Evolutionary conservation across 2,888 invertebrate genomes (phyloP).

Genomic region (Punctoribates punctum): DNA sequence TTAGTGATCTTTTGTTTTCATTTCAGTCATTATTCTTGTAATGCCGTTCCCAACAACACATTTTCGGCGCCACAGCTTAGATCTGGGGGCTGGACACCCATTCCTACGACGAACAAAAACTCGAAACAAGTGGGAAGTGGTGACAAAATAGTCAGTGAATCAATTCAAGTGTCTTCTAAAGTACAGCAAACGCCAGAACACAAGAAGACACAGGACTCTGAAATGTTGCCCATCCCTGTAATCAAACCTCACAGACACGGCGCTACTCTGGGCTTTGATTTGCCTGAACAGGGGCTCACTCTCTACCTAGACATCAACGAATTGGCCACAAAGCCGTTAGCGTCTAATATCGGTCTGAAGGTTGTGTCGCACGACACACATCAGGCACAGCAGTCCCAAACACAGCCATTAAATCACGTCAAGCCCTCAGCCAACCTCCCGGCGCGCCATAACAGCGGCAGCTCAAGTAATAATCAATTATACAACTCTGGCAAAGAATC

Average conservation of each 20-base stretch:
- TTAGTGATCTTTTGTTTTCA: too few species aligned
- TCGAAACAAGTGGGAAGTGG: neutral
- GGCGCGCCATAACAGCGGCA: neutral
- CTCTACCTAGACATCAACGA: constrained; percentile 44
- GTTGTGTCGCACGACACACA: constrained; percentile 41
- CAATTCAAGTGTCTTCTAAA: constrained; percentile 27
- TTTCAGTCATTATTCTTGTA: too few species aligned
- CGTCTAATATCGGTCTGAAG: constrained; percentile 42
- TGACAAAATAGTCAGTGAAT: constrained; percentile 18
- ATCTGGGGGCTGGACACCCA: constrained; percentile 26
- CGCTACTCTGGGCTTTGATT: constrained; percentile 44
- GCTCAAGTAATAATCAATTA: neutral
- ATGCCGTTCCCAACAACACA: too few species aligned
- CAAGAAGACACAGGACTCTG: constrained; percentile 27
- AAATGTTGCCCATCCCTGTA: constrained; percentile 42
- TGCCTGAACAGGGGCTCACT: constrained; percentile 43
- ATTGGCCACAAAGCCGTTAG: constrained; percentile 42
- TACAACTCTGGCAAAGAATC: constrained; percentile 19
- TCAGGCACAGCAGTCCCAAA: constrained; percentile 17
- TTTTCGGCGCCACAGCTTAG: constrained; percentile 4
- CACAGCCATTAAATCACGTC: neutral
- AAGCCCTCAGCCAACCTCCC: neutral
- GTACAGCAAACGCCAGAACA: neutral
- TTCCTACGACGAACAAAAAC: neutral
- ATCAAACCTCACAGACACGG: constrained; percentile 44